A percentile compares a stretch with the other conserved stretches of the same genome.
These are phyloP conservation scores for Echinops telfairi DNA, from an alignment of 2,113 vertebrate genomes.

Conservation along the genomic window DNA sequence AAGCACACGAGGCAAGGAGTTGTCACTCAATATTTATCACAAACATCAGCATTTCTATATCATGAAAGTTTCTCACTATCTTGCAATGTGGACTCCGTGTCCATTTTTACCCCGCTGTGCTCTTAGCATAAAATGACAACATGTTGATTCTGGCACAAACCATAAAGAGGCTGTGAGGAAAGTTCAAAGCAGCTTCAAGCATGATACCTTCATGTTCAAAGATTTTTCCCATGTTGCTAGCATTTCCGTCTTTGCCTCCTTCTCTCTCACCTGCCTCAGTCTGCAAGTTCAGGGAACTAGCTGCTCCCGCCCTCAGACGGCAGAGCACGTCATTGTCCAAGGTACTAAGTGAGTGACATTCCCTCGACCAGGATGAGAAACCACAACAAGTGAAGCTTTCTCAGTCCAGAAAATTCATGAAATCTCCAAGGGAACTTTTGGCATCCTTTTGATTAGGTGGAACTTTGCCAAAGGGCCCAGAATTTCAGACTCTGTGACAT, in stretches of 20 bases:
- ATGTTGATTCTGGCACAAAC: constrained; percentile 64
- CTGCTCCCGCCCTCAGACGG: constrained; percentile 62
- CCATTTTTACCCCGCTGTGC: constrained; percentile 1
- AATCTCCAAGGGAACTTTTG: background rate
- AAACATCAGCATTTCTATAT: constrained; percentile 64
- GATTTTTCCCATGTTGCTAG: constrained; percentile 69
- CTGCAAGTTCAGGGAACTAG: background rate
- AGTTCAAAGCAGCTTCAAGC: constrained; percentile 79
- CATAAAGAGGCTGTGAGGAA: constrained; percentile 59
- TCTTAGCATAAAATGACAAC: constrained; percentile 31
- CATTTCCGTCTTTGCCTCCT: constrained; percentile 54
- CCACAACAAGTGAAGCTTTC: background rate
- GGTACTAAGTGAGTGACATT: background rate
- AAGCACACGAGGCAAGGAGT: constrained; percentile 66
- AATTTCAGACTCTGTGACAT: background rate
- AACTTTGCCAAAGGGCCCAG: background rate
- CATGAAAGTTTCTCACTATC: constrained; percentile 15
- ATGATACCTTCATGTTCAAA: constrained; percentile 74
- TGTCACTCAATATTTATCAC: constrained; percentile 71
- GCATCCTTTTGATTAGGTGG: background rate
- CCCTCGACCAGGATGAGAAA: constrained; percentile 6
- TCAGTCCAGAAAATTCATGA: constrained; percentile 16
- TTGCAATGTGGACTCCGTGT: background rate
- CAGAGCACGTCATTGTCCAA: background rate
- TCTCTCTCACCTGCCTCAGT: constrained; percentile 69